phyloP scores from a whole-genome alignment of 2,113 vertebrate species.

The Cynocephalus volans region DNA sequence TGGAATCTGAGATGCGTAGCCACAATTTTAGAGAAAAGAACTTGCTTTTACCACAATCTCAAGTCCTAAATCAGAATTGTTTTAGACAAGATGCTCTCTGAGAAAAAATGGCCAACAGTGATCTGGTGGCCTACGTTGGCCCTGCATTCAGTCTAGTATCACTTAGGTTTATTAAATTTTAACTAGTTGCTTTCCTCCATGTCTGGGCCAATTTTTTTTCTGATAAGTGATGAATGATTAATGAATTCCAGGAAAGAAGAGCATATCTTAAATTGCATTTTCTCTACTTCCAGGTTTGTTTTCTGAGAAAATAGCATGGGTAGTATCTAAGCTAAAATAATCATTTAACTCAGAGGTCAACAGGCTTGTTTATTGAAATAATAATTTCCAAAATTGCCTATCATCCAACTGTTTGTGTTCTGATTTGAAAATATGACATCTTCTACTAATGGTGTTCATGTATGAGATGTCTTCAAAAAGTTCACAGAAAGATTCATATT shows the following conservation, averaged over 20 bases:
- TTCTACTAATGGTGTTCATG: background rate
- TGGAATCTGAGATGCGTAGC: background rate
- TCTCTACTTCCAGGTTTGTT: conserved; percentile 49
- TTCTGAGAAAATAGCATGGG: conserved; percentile 68
- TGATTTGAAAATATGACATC: background rate
- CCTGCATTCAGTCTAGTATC: background rate
- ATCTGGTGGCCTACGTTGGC: conserved; percentile 64
- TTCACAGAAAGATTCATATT: too few species aligned
- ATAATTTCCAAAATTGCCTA: background rate
- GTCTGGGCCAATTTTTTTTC: conserved; percentile 73
- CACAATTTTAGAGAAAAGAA: background rate
- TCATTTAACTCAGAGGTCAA: conserved; percentile 63
- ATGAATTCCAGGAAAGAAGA: conserved; percentile 72
- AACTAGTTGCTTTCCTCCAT: conserved; percentile 61
- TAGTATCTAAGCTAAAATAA: conserved; percentile 58
- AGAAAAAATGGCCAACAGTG: background rate
- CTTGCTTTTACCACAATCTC: background rate
- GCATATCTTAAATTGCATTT: conserved; percentile 79
- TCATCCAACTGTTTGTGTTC: background rate
- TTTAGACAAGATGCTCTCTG: conserved; percentile 5
- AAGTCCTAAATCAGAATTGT: background rate
- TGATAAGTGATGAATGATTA: conserved; percentile 81
- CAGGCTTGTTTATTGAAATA: background rate
- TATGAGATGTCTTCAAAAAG: too few species aligned
- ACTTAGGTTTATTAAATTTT: conserved; percentile 60